phyloP scores from a whole-genome alignment of 2,797 vertebrate species.

The Coreius guichenoti region DNA sequence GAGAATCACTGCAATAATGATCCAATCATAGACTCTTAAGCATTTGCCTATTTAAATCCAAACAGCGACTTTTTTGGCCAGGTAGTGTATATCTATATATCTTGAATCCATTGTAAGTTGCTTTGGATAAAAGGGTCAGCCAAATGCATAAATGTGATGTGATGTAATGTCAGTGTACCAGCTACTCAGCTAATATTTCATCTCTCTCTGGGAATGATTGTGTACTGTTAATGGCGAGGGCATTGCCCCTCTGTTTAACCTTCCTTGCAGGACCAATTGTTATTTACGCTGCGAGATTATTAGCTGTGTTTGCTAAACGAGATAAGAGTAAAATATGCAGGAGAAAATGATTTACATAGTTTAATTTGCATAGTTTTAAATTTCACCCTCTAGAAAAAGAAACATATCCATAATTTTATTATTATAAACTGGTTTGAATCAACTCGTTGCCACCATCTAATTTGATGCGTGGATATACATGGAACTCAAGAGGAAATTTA shows the following conservation, averaged over 20 bases:
- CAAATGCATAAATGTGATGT: background rate
- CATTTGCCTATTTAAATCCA: too few species aligned
- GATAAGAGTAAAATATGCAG: constrained; percentile 48
- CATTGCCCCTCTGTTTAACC: constrained; percentile 37
- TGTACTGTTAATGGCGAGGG: constrained; percentile 1
- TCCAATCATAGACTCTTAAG: too few species aligned
- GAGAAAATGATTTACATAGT: constrained; percentile 30
- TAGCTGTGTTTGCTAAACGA: constrained; percentile 32
- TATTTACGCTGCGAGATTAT: constrained; percentile 39
- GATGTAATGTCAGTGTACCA: background rate
- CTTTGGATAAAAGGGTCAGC: background rate
- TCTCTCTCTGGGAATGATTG: background rate
- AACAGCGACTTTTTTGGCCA: too few species aligned
- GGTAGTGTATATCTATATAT: background rate
- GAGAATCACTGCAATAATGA: too few species aligned
- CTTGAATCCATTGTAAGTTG: background rate
- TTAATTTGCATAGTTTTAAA: constrained; percentile 44
- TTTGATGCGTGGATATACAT: constrained; percentile 9
- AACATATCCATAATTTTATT: constrained; percentile 22
- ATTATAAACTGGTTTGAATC: constrained; percentile 24
- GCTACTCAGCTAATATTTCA: background rate
- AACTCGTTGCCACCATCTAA: constrained; percentile 7
- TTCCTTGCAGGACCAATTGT: constrained; percentile 37
- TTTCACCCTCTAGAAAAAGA: constrained; percentile 30
- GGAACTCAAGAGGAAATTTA: background rate